phyloP scores from a whole-genome alignment of 2,113 vertebrate genomes.

The Labeo catla region DNA sequence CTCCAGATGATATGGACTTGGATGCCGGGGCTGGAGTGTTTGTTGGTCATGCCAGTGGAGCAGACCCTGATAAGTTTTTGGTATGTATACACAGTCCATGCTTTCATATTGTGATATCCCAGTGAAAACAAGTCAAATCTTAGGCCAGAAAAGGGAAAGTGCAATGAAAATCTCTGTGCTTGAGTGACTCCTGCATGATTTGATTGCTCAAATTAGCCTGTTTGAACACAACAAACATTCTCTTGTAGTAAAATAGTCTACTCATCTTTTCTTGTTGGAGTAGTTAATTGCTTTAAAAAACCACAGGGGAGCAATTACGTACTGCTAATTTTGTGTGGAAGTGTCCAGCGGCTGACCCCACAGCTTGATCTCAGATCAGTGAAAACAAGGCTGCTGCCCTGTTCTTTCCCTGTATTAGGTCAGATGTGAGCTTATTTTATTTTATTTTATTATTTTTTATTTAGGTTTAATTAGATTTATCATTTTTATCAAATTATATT shows the following conservation, averaged over 20 bases:
- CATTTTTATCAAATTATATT: too few species aligned
- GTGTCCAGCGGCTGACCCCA: slow-evolving; percentile 51
- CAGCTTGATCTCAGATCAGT: slow-evolving; percentile 50
- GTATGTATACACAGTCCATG: slow-evolving; percentile 67
- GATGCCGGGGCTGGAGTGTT: slow-evolving; percentile 85
- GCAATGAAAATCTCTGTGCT: slow-evolving; percentile 51
- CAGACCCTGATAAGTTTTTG: slow-evolving; percentile 87
- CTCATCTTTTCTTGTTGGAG: not conserved
- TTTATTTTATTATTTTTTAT: not conserved
- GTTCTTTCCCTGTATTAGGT: not conserved
- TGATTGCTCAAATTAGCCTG: slow-evolving; percentile 63
- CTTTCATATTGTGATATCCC: not conserved
- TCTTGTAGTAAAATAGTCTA: slow-evolving; percentile 3
- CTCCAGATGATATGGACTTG: slow-evolving; percentile 83
- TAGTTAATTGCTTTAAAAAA: slow-evolving; percentile 60
- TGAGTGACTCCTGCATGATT: slow-evolving; percentile 63
- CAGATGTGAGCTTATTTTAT: not conserved
- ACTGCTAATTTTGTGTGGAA: slow-evolving; percentile 47
- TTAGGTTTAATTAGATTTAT: not conserved
- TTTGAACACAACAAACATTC: slow-evolving; percentile 56
- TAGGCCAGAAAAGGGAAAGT: slow-evolving; percentile 14
- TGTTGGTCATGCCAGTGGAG: slow-evolving; percentile 89
- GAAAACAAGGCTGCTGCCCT: not conserved
- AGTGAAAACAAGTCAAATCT: not conserved
- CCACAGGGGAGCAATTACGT: slow-evolving; percentile 59